Evolutionary conservation across 2,113 vertebrate genomes (phyloP).

Genomic region (Edolisoma coerulescens): DNA sequence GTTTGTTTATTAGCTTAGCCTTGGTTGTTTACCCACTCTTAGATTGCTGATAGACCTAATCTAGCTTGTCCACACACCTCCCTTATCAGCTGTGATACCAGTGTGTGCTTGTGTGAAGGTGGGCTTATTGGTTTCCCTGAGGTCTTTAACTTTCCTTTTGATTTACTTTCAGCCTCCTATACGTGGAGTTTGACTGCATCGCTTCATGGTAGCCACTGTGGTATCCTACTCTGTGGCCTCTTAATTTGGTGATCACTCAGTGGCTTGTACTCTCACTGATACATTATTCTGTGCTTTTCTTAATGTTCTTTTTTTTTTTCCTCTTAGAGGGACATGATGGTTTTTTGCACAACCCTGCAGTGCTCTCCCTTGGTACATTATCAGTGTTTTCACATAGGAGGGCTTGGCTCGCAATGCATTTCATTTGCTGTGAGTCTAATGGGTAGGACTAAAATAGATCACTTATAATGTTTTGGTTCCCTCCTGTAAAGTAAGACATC

Average conservation of each 20-base stretch:
- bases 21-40: background rate
- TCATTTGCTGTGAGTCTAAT: background rate
- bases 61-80: background rate
- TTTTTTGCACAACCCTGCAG: background rate
- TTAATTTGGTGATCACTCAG: background rate
- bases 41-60: background rate
- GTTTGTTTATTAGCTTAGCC: background rate
- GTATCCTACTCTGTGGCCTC: background rate
- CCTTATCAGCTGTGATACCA: background rate
- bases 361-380: background rate
- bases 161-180: background rate
- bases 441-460: background rate
- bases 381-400: background rate
- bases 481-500: background rate
- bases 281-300: background rate
- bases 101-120: background rate
- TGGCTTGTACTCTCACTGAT: background rate
- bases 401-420: background rate
- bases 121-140: background rate
- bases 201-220: accelerated
- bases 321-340: background rate
- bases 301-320: background rate
- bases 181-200: accelerated
- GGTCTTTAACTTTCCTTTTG: background rate
- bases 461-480: background rate